These are phyloP conservation scores for Pristionchus arcanus DNA, from an alignment of 2,888 invertebrate species.

Conservation along the genomic window DNA sequence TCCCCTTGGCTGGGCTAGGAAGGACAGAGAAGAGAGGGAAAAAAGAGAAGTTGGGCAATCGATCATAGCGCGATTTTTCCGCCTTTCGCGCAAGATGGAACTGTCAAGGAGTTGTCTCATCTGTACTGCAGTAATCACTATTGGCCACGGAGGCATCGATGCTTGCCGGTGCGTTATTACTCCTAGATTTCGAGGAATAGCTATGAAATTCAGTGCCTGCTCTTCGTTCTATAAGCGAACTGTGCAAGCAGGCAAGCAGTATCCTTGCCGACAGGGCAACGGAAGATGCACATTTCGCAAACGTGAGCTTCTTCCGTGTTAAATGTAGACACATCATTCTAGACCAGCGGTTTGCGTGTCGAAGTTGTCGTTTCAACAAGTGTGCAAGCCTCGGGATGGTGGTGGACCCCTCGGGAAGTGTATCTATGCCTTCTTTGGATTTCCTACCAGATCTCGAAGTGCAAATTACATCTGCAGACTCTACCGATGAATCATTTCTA, in stretches of 20 bases:
- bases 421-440: not conserved
- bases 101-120: not conserved
- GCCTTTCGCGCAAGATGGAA: not conserved
- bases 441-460: not conserved
- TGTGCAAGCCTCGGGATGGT: not conserved
- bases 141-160: not conserved
- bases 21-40: not conserved
- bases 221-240: constrained; percentile 1
- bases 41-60: not conserved
- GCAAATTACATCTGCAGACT: not conserved
- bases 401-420: not conserved
- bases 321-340: fast-evolving
- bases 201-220: not conserved
- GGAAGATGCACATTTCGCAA: not conserved
- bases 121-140: not conserved
- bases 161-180: no score
- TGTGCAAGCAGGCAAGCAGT: not conserved
- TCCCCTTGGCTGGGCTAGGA: not conserved
- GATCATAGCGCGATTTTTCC: not conserved
- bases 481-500: not conserved
- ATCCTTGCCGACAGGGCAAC: constrained; percentile 5
- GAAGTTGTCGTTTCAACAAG: not conserved
- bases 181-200: no score
- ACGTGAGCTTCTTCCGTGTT: not conserved
- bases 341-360: constrained; percentile 3